These are phyloP conservation scores for Drosophila hamatofila DNA, from an alignment of 2,888 invertebrate species.

Conservation along the genomic window DNA sequence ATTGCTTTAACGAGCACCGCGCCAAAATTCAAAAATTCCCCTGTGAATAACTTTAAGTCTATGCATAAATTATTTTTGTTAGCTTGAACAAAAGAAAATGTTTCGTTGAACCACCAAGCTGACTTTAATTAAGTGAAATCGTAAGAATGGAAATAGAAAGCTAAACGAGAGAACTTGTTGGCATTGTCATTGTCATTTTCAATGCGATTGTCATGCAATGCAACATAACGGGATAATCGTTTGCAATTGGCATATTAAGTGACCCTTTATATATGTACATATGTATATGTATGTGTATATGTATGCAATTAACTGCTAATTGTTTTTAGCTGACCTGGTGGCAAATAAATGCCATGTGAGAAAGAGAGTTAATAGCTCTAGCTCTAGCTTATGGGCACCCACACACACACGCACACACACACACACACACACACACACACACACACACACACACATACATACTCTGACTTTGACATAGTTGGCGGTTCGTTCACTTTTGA, in stretches of 20 bases:
- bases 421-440: conserved; percentile 26
- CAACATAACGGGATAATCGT: conserved; percentile 46
- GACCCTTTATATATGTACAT: conserved; percentile 7
- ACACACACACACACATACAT: conserved; percentile 22
- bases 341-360: conserved; percentile 48
- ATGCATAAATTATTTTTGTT: neutral
- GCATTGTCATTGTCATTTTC: conserved; percentile 32
- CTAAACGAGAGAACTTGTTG: conserved; percentile 41
- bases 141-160: conserved; percentile 66
- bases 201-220: conserved; percentile 36
- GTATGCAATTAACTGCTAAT: conserved; percentile 52
- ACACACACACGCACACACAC: conserved; percentile 20
- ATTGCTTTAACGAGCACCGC: conserved; percentile 15
- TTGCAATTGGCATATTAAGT: conserved; percentile 51
- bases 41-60: neutral
- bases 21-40: conserved; percentile 9
- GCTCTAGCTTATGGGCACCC: conserved; percentile 18
- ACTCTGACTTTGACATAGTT: conserved; percentile 59
- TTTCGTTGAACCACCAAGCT: neutral
- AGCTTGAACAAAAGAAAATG: conserved; percentile 1
- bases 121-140: conserved; percentile 44
- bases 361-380: conserved; percentile 18
- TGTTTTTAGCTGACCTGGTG: conserved; percentile 49
- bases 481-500: conserved; percentile 57
- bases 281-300: neutral